Conservation (phyloP, 1,140 invertebrate species). For the Sarcophaga peregrina region DNA sequence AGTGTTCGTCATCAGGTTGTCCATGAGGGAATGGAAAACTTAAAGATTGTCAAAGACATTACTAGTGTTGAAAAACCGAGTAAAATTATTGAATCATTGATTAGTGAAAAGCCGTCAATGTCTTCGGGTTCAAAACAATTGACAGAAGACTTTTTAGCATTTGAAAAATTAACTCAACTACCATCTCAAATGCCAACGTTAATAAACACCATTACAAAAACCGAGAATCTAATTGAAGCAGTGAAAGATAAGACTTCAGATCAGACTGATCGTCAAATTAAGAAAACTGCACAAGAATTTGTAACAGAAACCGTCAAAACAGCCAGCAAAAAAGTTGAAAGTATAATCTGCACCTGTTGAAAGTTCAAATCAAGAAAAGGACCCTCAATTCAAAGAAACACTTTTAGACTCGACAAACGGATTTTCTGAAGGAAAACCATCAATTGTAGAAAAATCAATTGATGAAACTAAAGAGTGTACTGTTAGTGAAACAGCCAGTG, state of each 20-base stretch:
- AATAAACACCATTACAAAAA: slow-evolving; percentile 43
- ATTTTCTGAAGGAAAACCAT: not conserved
- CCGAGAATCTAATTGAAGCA: slow-evolving; percentile 61
- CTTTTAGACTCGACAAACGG: not conserved
- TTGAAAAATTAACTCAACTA: slow-evolving; percentile 60
- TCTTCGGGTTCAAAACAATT: slow-evolving; percentile 44
- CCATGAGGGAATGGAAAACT: slow-evolving; percentile 52
- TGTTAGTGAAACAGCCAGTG: not conserved
- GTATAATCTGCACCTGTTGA: slow-evolving; percentile 41
- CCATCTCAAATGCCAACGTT: slow-evolving; percentile 47
- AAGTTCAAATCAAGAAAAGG: not conserved
- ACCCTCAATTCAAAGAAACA: not conserved
- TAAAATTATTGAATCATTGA: slow-evolving; percentile 50
- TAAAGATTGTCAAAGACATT: slow-evolving; percentile 60
- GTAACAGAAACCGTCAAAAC: slow-evolving; percentile 41
- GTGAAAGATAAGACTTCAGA: slow-evolving; percentile 55
- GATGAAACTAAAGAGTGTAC: slow-evolving; percentile 20
- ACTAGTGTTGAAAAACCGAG: slow-evolving; percentile 56
- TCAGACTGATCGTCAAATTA: not conserved
- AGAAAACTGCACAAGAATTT: slow-evolving; percentile 37
- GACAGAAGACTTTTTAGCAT: slow-evolving; percentile 60
- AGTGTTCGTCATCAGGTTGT: slow-evolving; percentile 32
- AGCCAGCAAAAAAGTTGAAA: slow-evolving; percentile 34
- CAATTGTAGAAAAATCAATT: slow-evolving; percentile 9
- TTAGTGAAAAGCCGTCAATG: not conserved